Evolutionary conservation across 1,140 invertebrate genomes (phyloP).

Genomic region (Calliopsis andreniformis): DNA sequence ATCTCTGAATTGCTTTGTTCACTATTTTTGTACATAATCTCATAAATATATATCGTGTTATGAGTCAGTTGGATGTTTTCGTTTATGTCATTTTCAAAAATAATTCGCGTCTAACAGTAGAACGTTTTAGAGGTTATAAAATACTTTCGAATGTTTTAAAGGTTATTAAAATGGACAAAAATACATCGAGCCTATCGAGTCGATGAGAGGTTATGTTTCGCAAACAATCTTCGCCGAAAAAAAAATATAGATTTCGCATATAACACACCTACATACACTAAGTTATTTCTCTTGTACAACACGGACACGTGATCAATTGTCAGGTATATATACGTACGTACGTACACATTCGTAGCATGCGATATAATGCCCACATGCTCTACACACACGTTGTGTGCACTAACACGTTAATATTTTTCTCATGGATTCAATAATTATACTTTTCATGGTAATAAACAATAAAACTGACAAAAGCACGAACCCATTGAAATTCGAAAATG

Average conservation of each 20-base stretch:
- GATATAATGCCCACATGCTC: background rate
- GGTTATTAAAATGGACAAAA: too few species aligned
- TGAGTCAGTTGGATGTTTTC: background rate
- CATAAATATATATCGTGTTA: background rate
- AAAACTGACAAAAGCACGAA: constrained; percentile 21
- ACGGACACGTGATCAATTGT: constrained; percentile 34
- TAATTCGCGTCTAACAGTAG: background rate
- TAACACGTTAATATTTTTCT: background rate
- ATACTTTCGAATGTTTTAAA: background rate
- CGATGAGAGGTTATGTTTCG: constrained; percentile 34
- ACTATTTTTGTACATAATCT: background rate
- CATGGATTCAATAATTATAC: constrained; percentile 29
- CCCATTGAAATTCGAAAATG: constrained; percentile 16
- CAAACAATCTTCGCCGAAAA: background rate
- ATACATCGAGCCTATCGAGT: too few species aligned
- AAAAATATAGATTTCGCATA: constrained; percentile 29
- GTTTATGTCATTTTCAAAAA: background rate
- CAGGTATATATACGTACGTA: constrained; percentile 12
- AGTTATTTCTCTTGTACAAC: background rate
- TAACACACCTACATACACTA: background rate
- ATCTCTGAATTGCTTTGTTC: background rate
- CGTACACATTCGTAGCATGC: background rate
- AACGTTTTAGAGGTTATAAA: too few species aligned
- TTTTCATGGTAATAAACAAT: constrained; percentile 22
- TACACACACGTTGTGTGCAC: background rate